A percentile compares a stretch with the other conserved stretches of the same genome.
These are phyloP conservation scores for Hemaris fuciformis DNA, from an alignment of 2,888 invertebrate genomes.

Conservation along the genomic window DNA sequence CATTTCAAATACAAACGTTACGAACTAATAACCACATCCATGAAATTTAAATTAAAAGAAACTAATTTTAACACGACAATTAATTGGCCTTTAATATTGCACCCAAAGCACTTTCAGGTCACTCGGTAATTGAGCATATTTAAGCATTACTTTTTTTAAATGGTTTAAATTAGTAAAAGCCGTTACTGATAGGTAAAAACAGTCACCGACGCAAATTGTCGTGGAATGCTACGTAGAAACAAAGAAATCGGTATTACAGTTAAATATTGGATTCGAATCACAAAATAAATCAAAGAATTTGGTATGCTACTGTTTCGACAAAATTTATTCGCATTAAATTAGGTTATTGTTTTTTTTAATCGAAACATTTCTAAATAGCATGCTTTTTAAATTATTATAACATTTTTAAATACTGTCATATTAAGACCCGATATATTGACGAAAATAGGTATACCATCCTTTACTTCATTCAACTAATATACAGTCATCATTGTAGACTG, in stretches of 20 bases:
- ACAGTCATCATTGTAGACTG: no score
- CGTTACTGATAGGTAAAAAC: neutral
- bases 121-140: neutral
- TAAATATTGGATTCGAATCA: neutral
- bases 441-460: no score
- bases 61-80: neutral
- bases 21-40: neutral
- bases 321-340: no score
- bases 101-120: neutral
- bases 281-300: neutral
- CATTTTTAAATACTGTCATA: no score
- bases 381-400: no score
- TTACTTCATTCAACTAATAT: no score
- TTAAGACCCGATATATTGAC: no score
- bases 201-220: constrained; percentile 1
- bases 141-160: neutral
- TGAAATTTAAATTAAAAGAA: neutral
- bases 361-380: no score
- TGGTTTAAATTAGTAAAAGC: neutral
- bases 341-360: no score
- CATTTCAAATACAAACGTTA: no score
- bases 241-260: neutral
- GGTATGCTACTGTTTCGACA: no score
- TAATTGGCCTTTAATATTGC: neutral
- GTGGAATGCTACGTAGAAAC: neutral